Percentiles rank a stretch among this genome's conserved stretches.
Conservation (phyloP, 2,888 invertebrate genomes). For the Rhagonycha lutea region DNA sequence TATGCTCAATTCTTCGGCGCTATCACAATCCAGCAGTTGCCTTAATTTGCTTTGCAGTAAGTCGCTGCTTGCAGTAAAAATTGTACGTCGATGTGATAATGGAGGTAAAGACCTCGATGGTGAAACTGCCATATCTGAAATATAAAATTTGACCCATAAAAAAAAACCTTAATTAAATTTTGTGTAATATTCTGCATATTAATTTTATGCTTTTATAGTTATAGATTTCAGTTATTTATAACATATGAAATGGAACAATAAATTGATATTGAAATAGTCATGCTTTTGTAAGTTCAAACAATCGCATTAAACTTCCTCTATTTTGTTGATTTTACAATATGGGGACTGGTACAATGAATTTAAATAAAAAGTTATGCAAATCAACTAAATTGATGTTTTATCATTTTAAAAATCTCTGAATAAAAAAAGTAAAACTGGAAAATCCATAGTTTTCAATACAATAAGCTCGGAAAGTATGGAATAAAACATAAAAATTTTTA, state of each 20-base stretch:
- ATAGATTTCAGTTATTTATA: neutral
- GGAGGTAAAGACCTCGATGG: conserved; percentile 60
- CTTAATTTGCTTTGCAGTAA: conserved; percentile 79
- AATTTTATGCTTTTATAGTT: neutral
- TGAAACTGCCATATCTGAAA: conserved; percentile 55
- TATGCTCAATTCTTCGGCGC: conserved; percentile 66
- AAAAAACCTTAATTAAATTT: neutral
- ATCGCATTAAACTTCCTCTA: neutral
- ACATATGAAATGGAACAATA: neutral
- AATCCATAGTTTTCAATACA: too few relatives aligned
- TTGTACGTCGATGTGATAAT: conserved; percentile 58
- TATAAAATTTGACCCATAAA: neutral
- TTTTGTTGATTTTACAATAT: neutral
- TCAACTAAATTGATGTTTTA: too few relatives aligned
- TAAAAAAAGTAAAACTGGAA: neutral
- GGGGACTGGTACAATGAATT: neutral
- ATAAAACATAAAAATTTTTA: too few relatives aligned
- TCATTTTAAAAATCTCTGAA: too few relatives aligned
- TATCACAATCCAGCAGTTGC: conserved; percentile 74
- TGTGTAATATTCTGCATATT: neutral
- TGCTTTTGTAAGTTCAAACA: neutral
- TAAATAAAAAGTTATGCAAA: neutral
- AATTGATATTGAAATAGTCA: neutral
- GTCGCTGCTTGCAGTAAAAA: conserved; percentile 60
- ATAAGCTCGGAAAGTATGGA: too few relatives aligned